Conservation (phyloP, 2,888 invertebrate genomes). For the Eugnorisma glareosa region DNA sequence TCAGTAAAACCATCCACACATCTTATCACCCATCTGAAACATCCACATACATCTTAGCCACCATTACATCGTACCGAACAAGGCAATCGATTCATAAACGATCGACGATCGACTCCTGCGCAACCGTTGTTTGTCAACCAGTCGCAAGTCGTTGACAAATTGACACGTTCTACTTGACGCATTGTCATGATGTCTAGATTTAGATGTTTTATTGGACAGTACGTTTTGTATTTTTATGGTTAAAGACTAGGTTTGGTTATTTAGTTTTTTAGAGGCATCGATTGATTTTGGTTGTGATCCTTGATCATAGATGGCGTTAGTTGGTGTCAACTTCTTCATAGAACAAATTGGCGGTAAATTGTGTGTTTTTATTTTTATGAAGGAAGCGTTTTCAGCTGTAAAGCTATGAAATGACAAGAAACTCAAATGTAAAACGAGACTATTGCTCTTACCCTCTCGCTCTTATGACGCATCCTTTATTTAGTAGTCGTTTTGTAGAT, state of each 20-base stretch:
- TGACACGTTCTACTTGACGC: conserved; percentile 69
- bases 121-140: conserved; percentile 72
- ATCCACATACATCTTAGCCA: conserved; percentile 29
- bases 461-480: background rate
- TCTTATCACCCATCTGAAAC: conserved; percentile 46
- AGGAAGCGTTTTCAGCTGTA: background rate
- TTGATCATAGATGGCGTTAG: conserved; percentile 54
- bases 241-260: background rate
- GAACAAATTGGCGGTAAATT: background rate
- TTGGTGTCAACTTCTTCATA: background rate
- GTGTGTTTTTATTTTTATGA: background rate
- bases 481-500: background rate
- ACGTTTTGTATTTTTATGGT: background rate
- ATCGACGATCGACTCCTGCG: conserved; percentile 66
- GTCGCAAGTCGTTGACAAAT: conserved; percentile 69
- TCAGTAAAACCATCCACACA: conserved; percentile 16
- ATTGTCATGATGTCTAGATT: conserved; percentile 50
- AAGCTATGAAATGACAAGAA: background rate
- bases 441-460: background rate
- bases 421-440: background rate
- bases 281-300: conserved; percentile 18
- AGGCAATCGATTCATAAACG: conserved; percentile 73
- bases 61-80: conserved; percentile 54
- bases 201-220: conserved; percentile 35
- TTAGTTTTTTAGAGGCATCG: background rate